These are phyloP conservation scores for Encarsia formosa DNA, from an alignment of 2,888 invertebrate species.

Conservation along the genomic window DNA sequence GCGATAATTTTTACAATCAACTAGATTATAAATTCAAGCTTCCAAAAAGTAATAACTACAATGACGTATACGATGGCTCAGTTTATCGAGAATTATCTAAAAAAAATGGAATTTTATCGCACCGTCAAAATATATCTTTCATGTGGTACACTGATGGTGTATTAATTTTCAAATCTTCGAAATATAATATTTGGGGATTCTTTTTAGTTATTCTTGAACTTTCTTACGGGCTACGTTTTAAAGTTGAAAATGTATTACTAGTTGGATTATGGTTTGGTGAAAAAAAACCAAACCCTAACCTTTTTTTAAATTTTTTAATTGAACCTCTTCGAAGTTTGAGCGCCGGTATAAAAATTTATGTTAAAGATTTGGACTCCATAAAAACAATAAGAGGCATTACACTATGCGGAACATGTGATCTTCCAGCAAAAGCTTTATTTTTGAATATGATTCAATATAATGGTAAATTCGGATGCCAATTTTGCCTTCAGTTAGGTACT, in stretches of 20 bases:
- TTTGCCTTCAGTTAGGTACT: slow-evolving; percentile 14
- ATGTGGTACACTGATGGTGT: slow-evolving; percentile 18
- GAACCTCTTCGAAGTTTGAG: background rate
- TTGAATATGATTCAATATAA: slow-evolving; percentile 22
- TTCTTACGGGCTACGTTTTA: slow-evolving; percentile 16
- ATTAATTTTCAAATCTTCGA: slow-evolving; percentile 20
- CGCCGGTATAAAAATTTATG: slow-evolving; percentile 1
- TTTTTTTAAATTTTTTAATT: background rate
- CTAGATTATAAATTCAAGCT: background rate
- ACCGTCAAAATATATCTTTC: background rate
- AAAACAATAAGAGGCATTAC: background rate
- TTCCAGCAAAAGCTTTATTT: slow-evolving; percentile 24
- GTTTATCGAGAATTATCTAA: background rate
- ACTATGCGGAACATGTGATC: slow-evolving; percentile 18
- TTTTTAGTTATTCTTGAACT: slow-evolving; percentile 25
- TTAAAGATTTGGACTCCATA: background rate
- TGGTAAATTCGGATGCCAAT: slow-evolving; percentile 22
- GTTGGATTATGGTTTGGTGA: slow-evolving; percentile 19
- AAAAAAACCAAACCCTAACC: slow-evolving; percentile 6
- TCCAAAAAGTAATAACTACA: background rate
- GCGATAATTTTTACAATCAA: background rate
- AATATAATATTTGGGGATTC: slow-evolving; percentile 23
- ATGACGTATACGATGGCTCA: background rate
- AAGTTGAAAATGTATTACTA: slow-evolving; percentile 24
- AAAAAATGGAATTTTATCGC: background rate